These are phyloP conservation scores for Agapornis canus DNA, from an alignment of 2,797 vertebrate genomes.

Conservation along the genomic window DNA sequence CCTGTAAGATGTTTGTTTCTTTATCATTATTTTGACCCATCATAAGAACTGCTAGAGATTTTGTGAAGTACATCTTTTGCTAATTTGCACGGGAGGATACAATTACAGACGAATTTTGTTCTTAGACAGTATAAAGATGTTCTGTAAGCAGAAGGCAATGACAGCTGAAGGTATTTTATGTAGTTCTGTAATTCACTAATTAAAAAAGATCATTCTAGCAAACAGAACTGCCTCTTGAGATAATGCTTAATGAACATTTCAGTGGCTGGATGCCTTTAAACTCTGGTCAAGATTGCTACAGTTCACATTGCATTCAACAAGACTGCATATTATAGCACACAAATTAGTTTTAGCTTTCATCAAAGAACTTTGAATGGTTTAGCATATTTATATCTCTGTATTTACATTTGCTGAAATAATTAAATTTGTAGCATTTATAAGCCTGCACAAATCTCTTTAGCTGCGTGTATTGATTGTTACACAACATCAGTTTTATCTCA, in stretches of 20 bases:
- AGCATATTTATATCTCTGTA: slow-evolving; percentile 56
- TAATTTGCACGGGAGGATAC: neutral
- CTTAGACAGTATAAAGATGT: slow-evolving; percentile 28
- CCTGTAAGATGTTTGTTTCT: neutral
- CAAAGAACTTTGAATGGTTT: slow-evolving; percentile 39
- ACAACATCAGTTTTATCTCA: slow-evolving; percentile 37
- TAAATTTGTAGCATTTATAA: slow-evolving; percentile 62
- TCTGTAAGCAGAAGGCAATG: slow-evolving; percentile 25
- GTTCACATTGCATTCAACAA: slow-evolving; percentile 48
- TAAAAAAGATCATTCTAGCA: slow-evolving; percentile 61
- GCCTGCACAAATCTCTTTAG: neutral
- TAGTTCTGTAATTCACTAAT: slow-evolving; percentile 50
- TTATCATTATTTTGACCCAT: neutral
- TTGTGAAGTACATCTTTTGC: neutral
- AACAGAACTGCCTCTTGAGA: slow-evolving; percentile 59
- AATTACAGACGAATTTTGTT: slow-evolving; percentile 36
- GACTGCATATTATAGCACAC: neutral
- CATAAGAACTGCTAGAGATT: neutral
- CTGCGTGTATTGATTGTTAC: slow-evolving; percentile 46
- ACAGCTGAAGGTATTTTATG: slow-evolving; percentile 48
- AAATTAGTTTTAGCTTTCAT: slow-evolving; percentile 48
- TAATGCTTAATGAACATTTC: slow-evolving; percentile 68
- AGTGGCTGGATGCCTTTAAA: slow-evolving; percentile 53
- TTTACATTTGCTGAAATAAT: slow-evolving; percentile 72
- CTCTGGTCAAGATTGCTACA: slow-evolving; percentile 28